Conservation (phyloP, 2,888 invertebrate species). For the Mesochorus sp. region DNA sequence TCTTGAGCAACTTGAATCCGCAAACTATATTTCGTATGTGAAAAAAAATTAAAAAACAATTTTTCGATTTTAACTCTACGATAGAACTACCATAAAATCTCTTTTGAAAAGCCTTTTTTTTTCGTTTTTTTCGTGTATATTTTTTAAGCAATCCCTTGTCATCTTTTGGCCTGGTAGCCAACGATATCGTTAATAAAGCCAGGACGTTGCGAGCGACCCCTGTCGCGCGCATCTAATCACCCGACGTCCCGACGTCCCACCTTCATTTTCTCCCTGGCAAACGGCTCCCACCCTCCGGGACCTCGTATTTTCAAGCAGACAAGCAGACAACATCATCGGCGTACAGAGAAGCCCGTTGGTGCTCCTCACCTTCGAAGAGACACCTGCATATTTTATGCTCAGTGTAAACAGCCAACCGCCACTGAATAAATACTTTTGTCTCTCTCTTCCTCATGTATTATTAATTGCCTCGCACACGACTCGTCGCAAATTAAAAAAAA, state of each 20-base stretch:
- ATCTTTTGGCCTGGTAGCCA: conserved; percentile 27
- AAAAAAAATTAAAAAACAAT: conserved; percentile 2
- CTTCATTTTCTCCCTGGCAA: conserved; percentile 59
- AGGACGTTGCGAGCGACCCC: conserved; percentile 71
- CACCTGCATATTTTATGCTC: conserved; percentile 80
- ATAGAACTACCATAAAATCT: neutral
- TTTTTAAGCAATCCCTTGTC: conserved; percentile 8
- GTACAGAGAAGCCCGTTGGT: conserved; percentile 35
- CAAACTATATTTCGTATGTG: too few relatives aligned
- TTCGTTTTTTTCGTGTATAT: conserved; percentile 4
- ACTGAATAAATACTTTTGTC: conserved; percentile 74
- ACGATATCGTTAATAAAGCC: conserved; percentile 80
- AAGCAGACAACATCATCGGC: conserved; percentile 42
- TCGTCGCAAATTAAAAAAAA: conserved; percentile 72
- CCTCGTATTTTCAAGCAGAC: conserved; percentile 61
- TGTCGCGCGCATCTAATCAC: conserved; percentile 79
- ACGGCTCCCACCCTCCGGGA: conserved; percentile 61
- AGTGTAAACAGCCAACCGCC: conserved; percentile 76
- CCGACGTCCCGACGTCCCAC: conserved; percentile 66
- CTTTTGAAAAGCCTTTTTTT: neutral
- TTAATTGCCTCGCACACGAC: conserved; percentile 68
- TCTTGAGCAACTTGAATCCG: too few relatives aligned
- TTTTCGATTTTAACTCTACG: neutral
- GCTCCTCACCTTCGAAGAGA: conserved; percentile 69
- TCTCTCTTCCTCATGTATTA: conserved; percentile 71